phyloP scores from a whole-genome alignment of 2,113 vertebrate species.

The Pungitius pungitius region DNA sequence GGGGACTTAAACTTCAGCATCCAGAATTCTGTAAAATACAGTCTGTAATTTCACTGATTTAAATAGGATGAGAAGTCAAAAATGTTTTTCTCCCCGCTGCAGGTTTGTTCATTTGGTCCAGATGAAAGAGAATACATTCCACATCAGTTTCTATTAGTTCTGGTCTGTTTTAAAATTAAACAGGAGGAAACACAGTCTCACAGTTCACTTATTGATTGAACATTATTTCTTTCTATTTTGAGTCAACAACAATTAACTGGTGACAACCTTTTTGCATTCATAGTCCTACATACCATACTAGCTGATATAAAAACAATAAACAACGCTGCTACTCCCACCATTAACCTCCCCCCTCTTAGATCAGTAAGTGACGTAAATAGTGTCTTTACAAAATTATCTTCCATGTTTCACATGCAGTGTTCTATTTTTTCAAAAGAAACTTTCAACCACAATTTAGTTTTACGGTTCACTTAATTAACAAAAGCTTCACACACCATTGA shows the following conservation, averaged over 20 bases:
- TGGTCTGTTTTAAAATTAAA: not conserved
- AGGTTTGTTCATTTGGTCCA: not conserved
- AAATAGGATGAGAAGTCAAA: not conserved
- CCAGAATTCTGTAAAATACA: not conserved
- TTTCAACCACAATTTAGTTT: not conserved
- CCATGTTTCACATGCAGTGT: no score
- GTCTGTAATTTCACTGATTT: not conserved
- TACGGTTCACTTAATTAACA: not conserved
- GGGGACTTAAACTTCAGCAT: not conserved
- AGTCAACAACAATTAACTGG: not conserved
- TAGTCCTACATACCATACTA: not conserved
- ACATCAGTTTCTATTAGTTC: not conserved
- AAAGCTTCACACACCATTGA: not conserved
- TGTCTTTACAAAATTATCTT: no score
- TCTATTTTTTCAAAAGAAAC: no score
- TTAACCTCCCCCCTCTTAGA: not conserved
- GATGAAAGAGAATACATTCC: not conserved
- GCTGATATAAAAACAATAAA: no score
- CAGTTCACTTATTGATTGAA: not conserved
- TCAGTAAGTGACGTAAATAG: no score
- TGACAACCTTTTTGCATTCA: not conserved
- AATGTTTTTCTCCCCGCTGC: no score
- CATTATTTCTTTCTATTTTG: not conserved
- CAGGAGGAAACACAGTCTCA: not conserved
- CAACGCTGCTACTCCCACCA: not conserved